phyloP scores from a whole-genome alignment of 1,140 invertebrate species.

The Ylistrum balloti region DNA sequence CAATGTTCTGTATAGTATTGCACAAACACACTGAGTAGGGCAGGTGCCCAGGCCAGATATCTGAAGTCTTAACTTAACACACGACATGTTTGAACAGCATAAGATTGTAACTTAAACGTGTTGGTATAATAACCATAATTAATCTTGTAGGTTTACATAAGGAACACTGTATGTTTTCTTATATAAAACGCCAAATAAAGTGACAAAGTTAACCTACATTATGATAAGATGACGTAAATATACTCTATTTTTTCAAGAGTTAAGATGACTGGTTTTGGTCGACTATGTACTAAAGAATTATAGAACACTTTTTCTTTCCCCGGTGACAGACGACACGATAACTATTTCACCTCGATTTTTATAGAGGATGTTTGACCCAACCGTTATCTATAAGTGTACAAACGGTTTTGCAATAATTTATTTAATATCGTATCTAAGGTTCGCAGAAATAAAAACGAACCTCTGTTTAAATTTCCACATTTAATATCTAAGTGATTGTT shows the following conservation, averaged over 20 bases:
- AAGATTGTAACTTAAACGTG: no score
- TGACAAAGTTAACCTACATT: no score
- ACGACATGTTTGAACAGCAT: neutral
- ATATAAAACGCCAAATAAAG: no score
- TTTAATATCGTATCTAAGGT: neutral
- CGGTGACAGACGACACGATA: neutral
- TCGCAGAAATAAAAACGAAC: neutral
- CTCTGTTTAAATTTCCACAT: no score
- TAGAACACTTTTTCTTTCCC: neutral
- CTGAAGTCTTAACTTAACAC: no score
- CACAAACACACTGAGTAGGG: neutral
- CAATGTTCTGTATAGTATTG: neutral
- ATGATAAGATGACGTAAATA: no score
- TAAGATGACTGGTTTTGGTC: neutral
- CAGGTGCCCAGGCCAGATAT: neutral
- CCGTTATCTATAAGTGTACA: neutral
- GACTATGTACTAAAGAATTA: neutral
- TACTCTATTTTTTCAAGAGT: no score
- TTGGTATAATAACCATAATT: no score
- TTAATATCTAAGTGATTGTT: no score
- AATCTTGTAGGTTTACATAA: no score
- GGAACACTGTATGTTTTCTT: no score
- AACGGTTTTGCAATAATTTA: neutral
- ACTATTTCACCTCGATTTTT: neutral
- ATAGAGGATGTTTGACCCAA: slow-evolving; percentile 20